Percentiles rank a stretch among this genome's conserved stretches.
phyloP scores from a whole-genome alignment of 2,797 vertebrate genomes.

The Sebastiscus albofasciatus region DNA sequence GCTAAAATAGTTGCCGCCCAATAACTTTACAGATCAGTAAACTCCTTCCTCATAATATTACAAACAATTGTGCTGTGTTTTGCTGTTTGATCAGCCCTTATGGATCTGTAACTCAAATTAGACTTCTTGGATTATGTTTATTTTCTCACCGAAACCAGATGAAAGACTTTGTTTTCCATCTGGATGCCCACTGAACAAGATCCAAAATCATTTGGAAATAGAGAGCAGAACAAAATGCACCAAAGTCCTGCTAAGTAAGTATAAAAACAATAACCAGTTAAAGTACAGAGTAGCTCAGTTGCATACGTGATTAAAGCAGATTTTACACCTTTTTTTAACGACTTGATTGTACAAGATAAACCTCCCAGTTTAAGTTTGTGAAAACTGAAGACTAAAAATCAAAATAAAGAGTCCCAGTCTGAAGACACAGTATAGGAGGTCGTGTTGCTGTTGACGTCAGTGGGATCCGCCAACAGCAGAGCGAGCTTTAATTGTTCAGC shows the following conservation, averaged over 20 bases:
- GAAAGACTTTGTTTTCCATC: neutral
- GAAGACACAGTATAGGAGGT: neutral
- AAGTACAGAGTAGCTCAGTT: neutral
- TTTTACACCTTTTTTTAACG: neutral
- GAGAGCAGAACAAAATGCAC: neutral
- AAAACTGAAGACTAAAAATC: neutral
- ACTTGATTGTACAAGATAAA: neutral
- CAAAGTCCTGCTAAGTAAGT: neutral
- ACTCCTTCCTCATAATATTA: neutral
- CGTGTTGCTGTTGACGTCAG: constrained; percentile 8
- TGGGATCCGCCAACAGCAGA: constrained; percentile 25
- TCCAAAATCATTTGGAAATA: too few relatives aligned
- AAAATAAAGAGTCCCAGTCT: neutral
- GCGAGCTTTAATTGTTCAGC: constrained; percentile 54
- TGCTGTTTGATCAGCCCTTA: neutral
- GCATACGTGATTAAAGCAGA: neutral
- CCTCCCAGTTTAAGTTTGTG: neutral
- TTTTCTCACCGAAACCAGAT: neutral
- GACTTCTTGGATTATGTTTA: neutral
- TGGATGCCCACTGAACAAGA: neutral
- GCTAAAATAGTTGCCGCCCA: neutral
- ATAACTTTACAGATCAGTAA: neutral
- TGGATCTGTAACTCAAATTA: neutral
- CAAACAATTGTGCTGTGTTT: neutral
- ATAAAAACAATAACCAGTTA: neutral